These are phyloP conservation scores for Pollachius pollachius DNA, from an alignment of 2,113 vertebrate genomes.

Conservation along the genomic window DNA sequence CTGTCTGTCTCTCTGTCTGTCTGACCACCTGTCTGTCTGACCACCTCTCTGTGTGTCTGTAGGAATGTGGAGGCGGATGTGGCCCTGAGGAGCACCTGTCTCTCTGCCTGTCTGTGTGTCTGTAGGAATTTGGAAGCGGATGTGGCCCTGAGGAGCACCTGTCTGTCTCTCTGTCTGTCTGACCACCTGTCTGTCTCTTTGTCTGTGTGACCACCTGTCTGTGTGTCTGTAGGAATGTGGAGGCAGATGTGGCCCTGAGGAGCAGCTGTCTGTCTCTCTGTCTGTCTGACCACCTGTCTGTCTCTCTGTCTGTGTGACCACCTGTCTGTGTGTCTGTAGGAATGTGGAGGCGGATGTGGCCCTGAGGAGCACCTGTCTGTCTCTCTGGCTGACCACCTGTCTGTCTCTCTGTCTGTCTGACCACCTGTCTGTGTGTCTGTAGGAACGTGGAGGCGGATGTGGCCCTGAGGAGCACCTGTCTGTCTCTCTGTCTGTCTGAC, in stretches of 20 bases:
- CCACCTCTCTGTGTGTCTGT: background rate
- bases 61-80: background rate
- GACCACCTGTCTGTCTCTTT: background rate
- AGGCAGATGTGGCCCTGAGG: slow-evolving; percentile 88
- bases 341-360: slow-evolving; percentile 93
- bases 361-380: slow-evolving; percentile 72
- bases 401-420: background rate
- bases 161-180: background rate
- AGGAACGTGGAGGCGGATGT: too few relatives aligned
- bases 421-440: background rate
- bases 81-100: background rate
- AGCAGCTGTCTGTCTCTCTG: slow-evolving; percentile 55
- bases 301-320: background rate
- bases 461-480: too few relatives aligned
- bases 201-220: background rate
- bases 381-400: background rate
- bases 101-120: background rate
- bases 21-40: too few relatives aligned
- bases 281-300: background rate
- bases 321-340: slow-evolving; percentile 57
- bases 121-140: background rate
- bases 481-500: too few relatives aligned
- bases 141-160: background rate
- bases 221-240: slow-evolving; percentile 80
- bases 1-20: too few relatives aligned